Evolutionary conservation across 2,113 vertebrate species (phyloP), one percentile per base, ranked within the genome.

Genomic region (Thryonomys swinderianus): DNA sequence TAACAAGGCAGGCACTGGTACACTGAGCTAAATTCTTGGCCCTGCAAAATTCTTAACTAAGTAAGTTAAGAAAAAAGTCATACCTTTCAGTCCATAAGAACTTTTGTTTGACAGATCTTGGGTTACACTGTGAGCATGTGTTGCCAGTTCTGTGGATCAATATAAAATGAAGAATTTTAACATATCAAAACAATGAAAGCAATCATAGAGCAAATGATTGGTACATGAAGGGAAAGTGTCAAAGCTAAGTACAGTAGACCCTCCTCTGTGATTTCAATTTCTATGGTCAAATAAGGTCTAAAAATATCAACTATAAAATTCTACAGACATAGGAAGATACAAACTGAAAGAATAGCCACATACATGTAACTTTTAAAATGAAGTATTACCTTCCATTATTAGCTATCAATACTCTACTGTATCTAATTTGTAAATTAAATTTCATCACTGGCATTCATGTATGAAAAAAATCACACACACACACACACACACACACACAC

Each of bases 41-140:
- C 48, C 10, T 51, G 10, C 37, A 40, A 40, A 17, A 40, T 71
- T 71, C 25, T 69, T 80, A 73, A 59, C 21, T 59, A 74, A 51
- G 8, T 6, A 79, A 78, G 55, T 2, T 55, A 57, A 32, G 10
- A 88, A 89, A 69, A 7, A 76, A 61, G 71, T 3, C 94, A 95
- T 74, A 97, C 83, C 93, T 95, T 80, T 92, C 45, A 95, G 83
- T 96, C 48, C 92, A 30, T 95, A 97, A 97, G 88, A 93, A 93
- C 82, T 95, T 94, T 91, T 95, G 89, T 94, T 93, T 95, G 69
- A 69, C 92, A 97, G 64, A 48, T 97, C 42, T 82, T 88, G 88
- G 97, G 37, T 84, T 96, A 95, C 13, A 74, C 84, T 97, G 85
- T 66, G 88, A 93, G 67, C 0, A 0, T 85, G 57, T 62, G 96